Evolutionary conservation across 2,113 vertebrate genomes (phyloP).

Genomic region (Ginglymostoma cirratum): DNA sequence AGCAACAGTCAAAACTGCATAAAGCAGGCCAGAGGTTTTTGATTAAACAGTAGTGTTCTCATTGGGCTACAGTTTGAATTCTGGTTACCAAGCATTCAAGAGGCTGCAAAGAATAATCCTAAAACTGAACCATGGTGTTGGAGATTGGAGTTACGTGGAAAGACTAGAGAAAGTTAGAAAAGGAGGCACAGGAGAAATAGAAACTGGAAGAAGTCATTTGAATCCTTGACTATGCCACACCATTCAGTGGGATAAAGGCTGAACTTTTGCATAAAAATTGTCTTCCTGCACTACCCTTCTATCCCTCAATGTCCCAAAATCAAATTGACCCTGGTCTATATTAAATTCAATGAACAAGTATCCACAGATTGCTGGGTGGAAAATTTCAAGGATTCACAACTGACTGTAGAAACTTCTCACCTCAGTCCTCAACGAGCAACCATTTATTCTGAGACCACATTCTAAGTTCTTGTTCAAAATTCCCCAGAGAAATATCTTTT

Average conservation of each 20-base stretch:
- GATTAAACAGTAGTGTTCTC: neutral
- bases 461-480: neutral
- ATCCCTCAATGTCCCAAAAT: neutral
- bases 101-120: neutral
- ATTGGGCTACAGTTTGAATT: neutral
- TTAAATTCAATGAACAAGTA: neutral
- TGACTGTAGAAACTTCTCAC: neutral
- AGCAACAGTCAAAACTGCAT: neutral
- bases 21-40: neutral
- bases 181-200: neutral
- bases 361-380: neutral
- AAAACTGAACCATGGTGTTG: neutral
- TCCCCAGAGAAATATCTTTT: neutral
- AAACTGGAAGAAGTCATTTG: too few relatives aligned
- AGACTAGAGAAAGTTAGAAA: neutral
- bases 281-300: neutral
- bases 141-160: neutral
- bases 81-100: neutral
- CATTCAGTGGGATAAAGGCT: neutral
- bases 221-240: neutral
- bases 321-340: neutral
- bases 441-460: neutral
- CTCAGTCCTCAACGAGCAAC: neutral
- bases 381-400: neutral
- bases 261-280: too few relatives aligned